Percentiles rank a stretch among this genome's conserved stretches.
Conservation (phyloP, 1,140 invertebrate species). For the Tribolium castaneum region DNA sequence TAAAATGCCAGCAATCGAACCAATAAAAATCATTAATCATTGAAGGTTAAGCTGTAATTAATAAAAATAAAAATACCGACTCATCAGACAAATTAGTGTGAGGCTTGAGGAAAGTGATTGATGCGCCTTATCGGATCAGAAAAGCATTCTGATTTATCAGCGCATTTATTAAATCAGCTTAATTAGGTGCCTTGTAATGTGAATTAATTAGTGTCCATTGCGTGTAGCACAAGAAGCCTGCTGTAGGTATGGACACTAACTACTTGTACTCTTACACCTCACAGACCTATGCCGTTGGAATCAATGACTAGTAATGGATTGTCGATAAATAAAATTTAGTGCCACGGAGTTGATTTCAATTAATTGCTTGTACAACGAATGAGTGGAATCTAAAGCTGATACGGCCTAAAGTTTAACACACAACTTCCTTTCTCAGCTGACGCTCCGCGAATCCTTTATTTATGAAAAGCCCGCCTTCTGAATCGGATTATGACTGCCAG, state of each 20-base stretch:
- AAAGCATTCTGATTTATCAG: conserved; percentile 48
- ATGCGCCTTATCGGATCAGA: conserved; percentile 43
- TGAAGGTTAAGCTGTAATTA: conserved; percentile 12
- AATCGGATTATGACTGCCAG: too few relatives aligned
- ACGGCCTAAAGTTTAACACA: too few relatives aligned
- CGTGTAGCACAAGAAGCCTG: conserved; percentile 51
- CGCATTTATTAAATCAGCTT: conserved; percentile 54
- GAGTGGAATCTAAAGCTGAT: neutral
- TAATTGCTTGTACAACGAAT: conserved; percentile 18
- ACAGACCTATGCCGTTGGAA: conserved; percentile 7
- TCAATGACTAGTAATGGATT: conserved; percentile 16
- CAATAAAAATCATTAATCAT: conserved; percentile 33
- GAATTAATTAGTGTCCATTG: conserved; percentile 56
- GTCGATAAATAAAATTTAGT: conserved; percentile 29
- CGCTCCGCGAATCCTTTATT: neutral
- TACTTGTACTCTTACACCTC: conserved; percentile 35
- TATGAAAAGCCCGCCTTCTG: too few relatives aligned
- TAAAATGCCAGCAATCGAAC: neutral
- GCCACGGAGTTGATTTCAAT: neutral
- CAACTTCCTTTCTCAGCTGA: neutral
- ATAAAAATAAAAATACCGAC: conserved; percentile 30
- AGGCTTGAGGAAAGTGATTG: conserved; percentile 46
- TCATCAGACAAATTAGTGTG: conserved; percentile 39
- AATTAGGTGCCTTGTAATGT: conserved; percentile 57
- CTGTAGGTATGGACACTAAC: conserved; percentile 46